Evolutionary conservation across 2,797 vertebrate genomes (phyloP).

Genomic region (Sorex maritimensis): DNA sequence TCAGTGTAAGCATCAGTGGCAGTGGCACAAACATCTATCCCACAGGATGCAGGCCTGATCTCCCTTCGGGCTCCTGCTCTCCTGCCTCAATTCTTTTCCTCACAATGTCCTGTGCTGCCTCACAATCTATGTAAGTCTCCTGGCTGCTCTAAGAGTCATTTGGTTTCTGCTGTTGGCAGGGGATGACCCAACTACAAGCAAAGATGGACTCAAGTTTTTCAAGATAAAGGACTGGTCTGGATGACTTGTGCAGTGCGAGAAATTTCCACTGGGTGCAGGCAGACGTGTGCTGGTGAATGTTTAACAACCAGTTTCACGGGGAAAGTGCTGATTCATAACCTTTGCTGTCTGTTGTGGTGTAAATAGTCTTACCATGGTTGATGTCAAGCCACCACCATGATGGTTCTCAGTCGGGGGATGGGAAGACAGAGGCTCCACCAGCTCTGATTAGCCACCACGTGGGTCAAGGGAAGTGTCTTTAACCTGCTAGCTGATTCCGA

Average conservation of each 20-base stretch:
- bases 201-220: background rate
- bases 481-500: background rate
- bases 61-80: background rate
- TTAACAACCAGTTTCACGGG: background rate
- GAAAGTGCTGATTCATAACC: conserved; percentile 27
- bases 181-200: background rate
- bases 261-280: conserved; percentile 5
- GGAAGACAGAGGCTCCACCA: background rate
- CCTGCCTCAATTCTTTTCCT: conserved; percentile 38
- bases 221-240: background rate
- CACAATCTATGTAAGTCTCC: conserved; percentile 22
- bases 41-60: background rate
- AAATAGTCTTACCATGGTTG: background rate
- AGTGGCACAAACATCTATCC: background rate
- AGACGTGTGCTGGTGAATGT: conserved; percentile 4
- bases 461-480: background rate
- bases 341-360: background rate
- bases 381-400: background rate
- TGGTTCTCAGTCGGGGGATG: background rate
- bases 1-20: background rate
- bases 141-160: background rate
- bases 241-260: background rate
- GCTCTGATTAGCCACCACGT: background rate
- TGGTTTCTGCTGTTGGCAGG: conserved; percentile 27
- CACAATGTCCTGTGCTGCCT: background rate